phyloP scores from a whole-genome alignment of 2,113 vertebrate species.

The Eupsittula cactorum region DNA sequence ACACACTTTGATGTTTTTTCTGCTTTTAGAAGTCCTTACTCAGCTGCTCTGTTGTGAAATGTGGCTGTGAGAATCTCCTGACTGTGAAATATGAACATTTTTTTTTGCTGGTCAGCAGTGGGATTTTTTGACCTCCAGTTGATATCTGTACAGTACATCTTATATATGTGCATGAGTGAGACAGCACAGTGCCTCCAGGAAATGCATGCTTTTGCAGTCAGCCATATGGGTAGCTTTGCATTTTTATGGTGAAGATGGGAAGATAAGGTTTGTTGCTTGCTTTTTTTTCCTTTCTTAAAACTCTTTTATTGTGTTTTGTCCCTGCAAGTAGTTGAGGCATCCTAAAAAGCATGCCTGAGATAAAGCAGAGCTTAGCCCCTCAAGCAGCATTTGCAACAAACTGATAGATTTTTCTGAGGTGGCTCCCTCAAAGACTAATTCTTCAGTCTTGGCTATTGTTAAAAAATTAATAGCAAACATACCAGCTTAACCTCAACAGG shows the following conservation, averaged over 20 bases:
- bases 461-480: neutral
- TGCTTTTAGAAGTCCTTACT: constrained; percentile 40
- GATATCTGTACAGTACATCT: constrained; percentile 38
- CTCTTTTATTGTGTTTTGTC: constrained; percentile 1
- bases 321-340: neutral
- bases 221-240: constrained; percentile 52
- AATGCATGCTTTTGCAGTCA: constrained; percentile 61
- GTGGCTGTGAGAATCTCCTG: constrained; percentile 13
- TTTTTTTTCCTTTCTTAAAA: constrained; percentile 24
- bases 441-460: neutral
- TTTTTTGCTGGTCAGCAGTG: constrained; percentile 4
- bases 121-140: constrained; percentile 45
- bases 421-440: neutral
- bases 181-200: constrained; percentile 54
- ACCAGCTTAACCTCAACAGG: neutral
- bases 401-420: neutral
- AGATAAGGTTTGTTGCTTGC: constrained; percentile 50
- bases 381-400: neutral
- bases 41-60: constrained; percentile 48
- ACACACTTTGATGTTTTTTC: constrained; percentile 21
- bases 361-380: neutral
- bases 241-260: constrained; percentile 57
- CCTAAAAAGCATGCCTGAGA: constrained; percentile 5
- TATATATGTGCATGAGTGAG: neutral
- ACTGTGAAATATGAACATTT: neutral